These are phyloP conservation scores for Centruroides sculpturatus DNA, from an alignment of 1,140 invertebrate species.

Conservation along the genomic window DNA sequence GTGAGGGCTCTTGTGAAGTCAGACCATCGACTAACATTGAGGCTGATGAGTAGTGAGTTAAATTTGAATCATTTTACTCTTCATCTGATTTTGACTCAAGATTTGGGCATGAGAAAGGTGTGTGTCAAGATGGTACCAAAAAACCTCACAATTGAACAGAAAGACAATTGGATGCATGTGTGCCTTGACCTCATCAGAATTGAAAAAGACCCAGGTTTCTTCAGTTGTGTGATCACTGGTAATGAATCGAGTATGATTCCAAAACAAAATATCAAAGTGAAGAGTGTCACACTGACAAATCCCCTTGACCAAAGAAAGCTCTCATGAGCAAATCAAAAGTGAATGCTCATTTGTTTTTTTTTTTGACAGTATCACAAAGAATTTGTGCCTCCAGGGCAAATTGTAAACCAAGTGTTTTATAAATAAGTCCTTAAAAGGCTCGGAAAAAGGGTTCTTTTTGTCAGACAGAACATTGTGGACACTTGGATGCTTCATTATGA, in stretches of 20 bases:
- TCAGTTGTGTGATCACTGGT: not conserved
- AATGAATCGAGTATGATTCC: constrained; percentile 1
- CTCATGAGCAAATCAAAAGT: not conserved
- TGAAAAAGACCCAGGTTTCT: constrained; percentile 1
- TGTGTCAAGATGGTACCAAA: not conserved
- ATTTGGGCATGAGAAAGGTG: not conserved
- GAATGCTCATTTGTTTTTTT: constrained; percentile 13
- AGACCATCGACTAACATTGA: not conserved
- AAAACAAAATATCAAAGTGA: not conserved
- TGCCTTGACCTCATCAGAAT: not conserved
- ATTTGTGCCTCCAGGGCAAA: constrained; percentile 3
- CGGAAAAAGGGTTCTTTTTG: no score
- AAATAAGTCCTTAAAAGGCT: no score
- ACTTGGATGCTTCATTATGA: no score
- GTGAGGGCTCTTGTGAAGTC: not conserved
- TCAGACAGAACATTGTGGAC: no score
- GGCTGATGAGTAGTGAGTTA: not conserved
- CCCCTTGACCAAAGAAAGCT: not conserved
- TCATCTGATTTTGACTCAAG: not conserved
- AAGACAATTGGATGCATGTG: not conserved
- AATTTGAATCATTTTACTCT: not conserved
- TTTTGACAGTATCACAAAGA: constrained; percentile 12
- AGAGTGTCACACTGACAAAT: not conserved
- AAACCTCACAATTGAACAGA: not conserved
- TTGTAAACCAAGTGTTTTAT: no score